Evolutionary conservation across 2,113 vertebrate species (phyloP), one percentile per base, ranked within the genome.

Genomic region (Odocoileus virginianus): DNA sequence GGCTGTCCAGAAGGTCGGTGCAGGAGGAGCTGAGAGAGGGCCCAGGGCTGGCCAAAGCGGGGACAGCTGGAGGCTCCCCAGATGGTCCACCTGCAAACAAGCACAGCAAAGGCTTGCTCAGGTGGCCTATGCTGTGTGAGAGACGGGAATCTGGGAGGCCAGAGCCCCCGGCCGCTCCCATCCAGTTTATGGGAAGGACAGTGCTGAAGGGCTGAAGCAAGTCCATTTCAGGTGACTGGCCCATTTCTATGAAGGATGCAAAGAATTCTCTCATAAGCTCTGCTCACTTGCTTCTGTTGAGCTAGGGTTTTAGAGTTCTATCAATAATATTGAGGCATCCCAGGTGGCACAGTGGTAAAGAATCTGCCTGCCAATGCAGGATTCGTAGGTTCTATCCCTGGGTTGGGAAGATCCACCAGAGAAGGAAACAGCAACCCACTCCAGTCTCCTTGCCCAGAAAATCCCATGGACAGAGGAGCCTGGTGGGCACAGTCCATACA

Each of bases 41-140:
- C 79, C 14, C 33, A 21, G 40, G 52, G 4, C 1, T 30, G 40
- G 16, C 61, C 33, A 23, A 36, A 52, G 61, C 10, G 23, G 15
- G 23, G 82, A 45, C 2, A 16, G 19, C 7, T 3, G 7, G 43
- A 36, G 17, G 6, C 19, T n/a, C 36, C 30, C 1, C 0, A 0
- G n/a, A 23, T 2, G 13, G 4, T 28, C 27, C 7, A 13, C 12
- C n/a, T 14, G 40, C 12, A n/a, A 21, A 43, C 16, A 55, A 10
- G 30, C 28, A 40, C 3, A 0, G 3, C 1, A 1, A n/a, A n/a
- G 2, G 11, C 36, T 3, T 57, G 14, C 6, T 15, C 3, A 43
- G 9, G 50, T 19, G 76, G n/a, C 86, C 82, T 25, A 3, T 2
- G 4, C 1, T 47, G 25, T 67, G 12, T 54, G 61, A 43, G 45